A percentile compares a stretch with the other conserved stretches of the same genome.
Conservation (phyloP, 2,797 vertebrate species). For the Characodon lateralis region DNA sequence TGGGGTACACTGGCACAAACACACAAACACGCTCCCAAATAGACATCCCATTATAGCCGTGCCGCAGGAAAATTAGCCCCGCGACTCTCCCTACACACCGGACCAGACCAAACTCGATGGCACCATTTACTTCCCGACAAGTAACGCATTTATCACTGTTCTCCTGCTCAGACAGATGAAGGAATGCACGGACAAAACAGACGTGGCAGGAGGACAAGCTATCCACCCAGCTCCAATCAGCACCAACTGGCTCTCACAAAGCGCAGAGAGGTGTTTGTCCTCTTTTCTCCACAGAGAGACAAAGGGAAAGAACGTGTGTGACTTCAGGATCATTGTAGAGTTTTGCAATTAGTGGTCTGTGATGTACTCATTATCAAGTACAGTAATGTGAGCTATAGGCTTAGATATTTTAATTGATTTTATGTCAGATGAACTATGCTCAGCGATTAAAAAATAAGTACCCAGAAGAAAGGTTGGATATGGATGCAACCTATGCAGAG, state of each 20-base stretch:
- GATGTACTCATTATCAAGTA: not conserved
- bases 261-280: slow-evolving; percentile 23
- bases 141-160: slow-evolving; percentile 73
- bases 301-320: not conserved
- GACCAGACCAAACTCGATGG: slow-evolving; percentile 71
- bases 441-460: not conserved
- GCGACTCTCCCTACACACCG: slow-evolving; percentile 61
- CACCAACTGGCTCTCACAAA: slow-evolving; percentile 57
- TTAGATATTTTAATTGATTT: slow-evolving; percentile 13
- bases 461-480: not conserved
- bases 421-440: not conserved
- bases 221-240: slow-evolving; percentile 44
- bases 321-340: not conserved
- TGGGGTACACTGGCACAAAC: slow-evolving; percentile 51
- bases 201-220: slow-evolving; percentile 41
- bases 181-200: slow-evolving; percentile 43
- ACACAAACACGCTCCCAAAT: slow-evolving; percentile 53
- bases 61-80: slow-evolving; percentile 71
- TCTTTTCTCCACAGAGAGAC: slow-evolving; percentile 25
- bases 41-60: slow-evolving; percentile 66
- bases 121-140: slow-evolving; percentile 73
- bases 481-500: not conserved
- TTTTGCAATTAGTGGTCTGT: not conserved
- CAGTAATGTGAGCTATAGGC: not conserved
- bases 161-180: slow-evolving; percentile 46